Evolutionary conservation across 2,888 invertebrate genomes (phyloP).

Genomic region (Petrolisthes cinctipes): DNA sequence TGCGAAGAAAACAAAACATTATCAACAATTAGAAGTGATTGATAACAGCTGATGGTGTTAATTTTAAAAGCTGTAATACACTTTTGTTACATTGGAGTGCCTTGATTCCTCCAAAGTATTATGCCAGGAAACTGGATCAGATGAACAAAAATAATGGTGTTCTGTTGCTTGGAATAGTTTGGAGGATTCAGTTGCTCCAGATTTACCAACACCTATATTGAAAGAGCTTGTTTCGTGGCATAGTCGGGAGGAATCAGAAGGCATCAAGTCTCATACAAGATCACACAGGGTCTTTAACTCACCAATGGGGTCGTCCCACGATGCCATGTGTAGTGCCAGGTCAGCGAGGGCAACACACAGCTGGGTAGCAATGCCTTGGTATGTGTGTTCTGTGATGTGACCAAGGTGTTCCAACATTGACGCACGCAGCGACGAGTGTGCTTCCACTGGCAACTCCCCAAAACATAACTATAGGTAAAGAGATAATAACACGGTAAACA

Average conservation of each 20-base stretch:
- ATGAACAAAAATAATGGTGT: no score
- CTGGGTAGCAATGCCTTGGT: conserved; percentile 88
- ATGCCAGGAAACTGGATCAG: no score
- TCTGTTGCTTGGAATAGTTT: no score
- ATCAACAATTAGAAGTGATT: not conserved
- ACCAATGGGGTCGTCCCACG: conserved; percentile 89
- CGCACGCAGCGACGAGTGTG: conserved; percentile 87
- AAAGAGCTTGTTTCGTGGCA: no score
- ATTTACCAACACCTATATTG: no score
- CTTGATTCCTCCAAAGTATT: no score
- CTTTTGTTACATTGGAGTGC: no score
- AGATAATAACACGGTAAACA: not conserved
- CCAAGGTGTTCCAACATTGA: conserved; percentile 90
- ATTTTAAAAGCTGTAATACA: not conserved
- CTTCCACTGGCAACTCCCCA: conserved; percentile 88
- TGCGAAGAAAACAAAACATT: conserved; percentile 1
- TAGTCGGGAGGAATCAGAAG: no score
- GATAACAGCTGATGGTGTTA: not conserved
- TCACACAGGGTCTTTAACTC: conserved; percentile 74
- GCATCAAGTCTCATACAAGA: no score
- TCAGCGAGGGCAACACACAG: conserved; percentile 93
- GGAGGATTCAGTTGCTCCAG: no score
- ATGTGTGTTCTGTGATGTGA: conserved; percentile 83
- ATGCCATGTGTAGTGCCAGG: conserved; percentile 90
- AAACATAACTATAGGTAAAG: conserved; percentile 75